These are phyloP conservation scores for Drosophila mauritiana DNA, from an alignment of 1,140 invertebrate species.

Conservation along the genomic window DNA sequence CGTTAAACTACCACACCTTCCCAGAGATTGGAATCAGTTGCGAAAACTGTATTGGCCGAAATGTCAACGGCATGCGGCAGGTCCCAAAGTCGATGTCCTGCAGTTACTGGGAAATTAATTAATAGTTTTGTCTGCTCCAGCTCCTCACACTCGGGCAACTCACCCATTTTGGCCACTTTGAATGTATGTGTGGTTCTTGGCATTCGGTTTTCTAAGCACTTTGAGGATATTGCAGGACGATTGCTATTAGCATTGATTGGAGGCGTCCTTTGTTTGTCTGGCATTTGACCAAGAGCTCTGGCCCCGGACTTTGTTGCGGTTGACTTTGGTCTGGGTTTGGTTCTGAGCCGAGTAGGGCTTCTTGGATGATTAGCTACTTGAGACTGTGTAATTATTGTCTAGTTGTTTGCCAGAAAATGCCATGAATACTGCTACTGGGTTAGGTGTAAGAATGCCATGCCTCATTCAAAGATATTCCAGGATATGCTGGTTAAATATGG, in stretches of 20 bases:
- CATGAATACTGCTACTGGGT: constrained; percentile 5
- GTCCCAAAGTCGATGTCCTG: constrained; percentile 55
- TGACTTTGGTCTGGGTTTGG: constrained; percentile 18
- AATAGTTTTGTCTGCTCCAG: constrained; percentile 61
- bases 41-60: constrained; percentile 60
- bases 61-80: constrained; percentile 72
- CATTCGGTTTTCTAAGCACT: constrained; percentile 76
- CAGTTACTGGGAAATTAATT: constrained; percentile 76
- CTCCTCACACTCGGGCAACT: not conserved
- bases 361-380: constrained; percentile 38
- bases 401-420: constrained; percentile 14
- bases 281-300: constrained; percentile 56
- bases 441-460: constrained; percentile 18
- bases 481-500: not conserved
- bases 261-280: constrained; percentile 68
- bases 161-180: constrained; percentile 2
- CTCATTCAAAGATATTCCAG: not conserved
- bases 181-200: constrained; percentile 50
- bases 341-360: constrained; percentile 11
- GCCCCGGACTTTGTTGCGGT: constrained; percentile 62
- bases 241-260: constrained; percentile 79
- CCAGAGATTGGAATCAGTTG: constrained; percentile 18
- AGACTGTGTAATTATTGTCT: constrained; percentile 33
- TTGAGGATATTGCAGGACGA: constrained; percentile 52
- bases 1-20: constrained; percentile 21